Percentiles rank a stretch among this genome's conserved stretches.
These are phyloP conservation scores for Amblyornis subalaris DNA, from an alignment of 2,113 vertebrate species.

Conservation along the genomic window DNA sequence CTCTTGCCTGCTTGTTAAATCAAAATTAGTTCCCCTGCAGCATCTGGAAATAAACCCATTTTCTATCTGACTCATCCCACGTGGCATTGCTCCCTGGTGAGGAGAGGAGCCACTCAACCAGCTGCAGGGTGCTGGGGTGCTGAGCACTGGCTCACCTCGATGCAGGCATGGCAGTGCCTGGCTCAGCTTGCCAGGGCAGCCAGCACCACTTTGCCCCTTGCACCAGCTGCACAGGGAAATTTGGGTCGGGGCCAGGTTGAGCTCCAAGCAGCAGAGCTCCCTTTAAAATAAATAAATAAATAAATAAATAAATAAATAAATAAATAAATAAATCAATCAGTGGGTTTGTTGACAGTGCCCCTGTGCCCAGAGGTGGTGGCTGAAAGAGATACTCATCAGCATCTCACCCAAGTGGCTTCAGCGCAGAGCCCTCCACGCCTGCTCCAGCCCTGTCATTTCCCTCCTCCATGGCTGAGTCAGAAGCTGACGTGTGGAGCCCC, in stretches of 20 bases:
- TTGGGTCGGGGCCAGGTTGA: rapidly evolving
- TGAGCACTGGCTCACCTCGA: not conserved
- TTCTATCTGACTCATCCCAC: not conserved
- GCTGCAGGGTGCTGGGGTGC: not conserved
- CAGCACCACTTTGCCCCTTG: rapidly evolving
- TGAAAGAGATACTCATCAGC: not conserved
- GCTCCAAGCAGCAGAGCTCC: not conserved
- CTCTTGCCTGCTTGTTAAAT: not conserved
- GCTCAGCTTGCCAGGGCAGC: not conserved
- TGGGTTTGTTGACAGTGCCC: not conserved
- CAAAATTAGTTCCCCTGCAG: not conserved
- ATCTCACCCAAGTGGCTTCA: not conserved
- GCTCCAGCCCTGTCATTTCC: not conserved
- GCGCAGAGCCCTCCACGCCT: rapidly evolving
- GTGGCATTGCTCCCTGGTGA: not conserved
- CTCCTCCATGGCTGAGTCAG: not conserved
- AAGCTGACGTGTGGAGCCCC: rapidly evolving
- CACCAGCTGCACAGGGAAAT: not conserved
- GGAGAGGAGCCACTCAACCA: not conserved
- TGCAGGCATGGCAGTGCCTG: not conserved
- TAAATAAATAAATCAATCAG: not conserved
- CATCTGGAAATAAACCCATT: not conserved
- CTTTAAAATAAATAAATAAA: not conserved
- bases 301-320: not conserved
- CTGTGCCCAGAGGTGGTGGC: rapidly evolving